phyloP scores from a whole-genome alignment of 2,113 vertebrate genomes.

The Mohoua ochrocephala region DNA sequence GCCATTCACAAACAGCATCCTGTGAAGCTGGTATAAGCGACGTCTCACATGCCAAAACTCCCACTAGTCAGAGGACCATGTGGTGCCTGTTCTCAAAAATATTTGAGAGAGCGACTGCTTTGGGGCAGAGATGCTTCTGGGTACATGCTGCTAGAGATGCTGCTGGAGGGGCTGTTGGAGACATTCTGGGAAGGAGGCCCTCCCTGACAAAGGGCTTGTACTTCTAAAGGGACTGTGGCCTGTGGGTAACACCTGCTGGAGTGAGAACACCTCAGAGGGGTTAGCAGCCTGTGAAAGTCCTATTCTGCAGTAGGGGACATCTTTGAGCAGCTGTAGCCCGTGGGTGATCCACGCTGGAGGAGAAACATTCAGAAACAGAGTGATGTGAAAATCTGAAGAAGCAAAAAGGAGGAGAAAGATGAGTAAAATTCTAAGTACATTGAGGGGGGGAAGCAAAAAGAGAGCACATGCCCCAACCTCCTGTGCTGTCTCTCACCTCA shows the following conservation, averaged over 20 bases:
- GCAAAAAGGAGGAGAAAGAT: background rate
- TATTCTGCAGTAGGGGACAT: background rate
- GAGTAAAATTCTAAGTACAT: background rate
- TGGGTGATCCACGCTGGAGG: accelerated
- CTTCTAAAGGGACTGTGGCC: background rate
- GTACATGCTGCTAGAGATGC: background rate
- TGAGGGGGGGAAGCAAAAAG: background rate
- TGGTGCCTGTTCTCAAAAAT: background rate
- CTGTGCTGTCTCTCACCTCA: background rate
- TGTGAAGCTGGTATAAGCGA: background rate
- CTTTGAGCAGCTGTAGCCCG: background rate
- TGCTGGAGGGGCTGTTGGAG: background rate
- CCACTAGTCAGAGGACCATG: background rate
- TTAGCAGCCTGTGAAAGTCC: background rate
- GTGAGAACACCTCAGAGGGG: background rate
- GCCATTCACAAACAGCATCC: background rate
- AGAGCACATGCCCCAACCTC: background rate
- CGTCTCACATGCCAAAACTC: background rate
- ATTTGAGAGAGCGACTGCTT: background rate
- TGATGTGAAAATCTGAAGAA: background rate
- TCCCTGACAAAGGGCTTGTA: background rate
- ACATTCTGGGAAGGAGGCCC: background rate
- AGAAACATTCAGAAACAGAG: background rate
- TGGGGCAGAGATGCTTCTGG: background rate
- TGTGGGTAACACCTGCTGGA: background rate